These are phyloP conservation scores for Anguilla rostrata DNA, from an alignment of 2,113 vertebrate genomes.

Conservation along the genomic window DNA sequence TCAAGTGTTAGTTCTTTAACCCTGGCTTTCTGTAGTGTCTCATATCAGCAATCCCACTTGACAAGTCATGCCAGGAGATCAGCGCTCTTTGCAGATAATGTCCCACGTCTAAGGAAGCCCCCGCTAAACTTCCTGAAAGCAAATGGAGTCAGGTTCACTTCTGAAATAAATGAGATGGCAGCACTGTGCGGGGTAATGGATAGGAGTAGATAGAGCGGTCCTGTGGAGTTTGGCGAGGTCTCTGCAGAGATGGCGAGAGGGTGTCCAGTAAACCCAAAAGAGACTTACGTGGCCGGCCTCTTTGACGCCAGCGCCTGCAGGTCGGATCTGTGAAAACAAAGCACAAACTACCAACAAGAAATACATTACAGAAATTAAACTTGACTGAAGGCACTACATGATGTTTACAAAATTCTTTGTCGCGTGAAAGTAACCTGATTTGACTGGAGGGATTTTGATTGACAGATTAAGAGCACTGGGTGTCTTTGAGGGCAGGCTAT, in stretches of 20 bases:
- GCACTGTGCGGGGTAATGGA: constrained; percentile 16
- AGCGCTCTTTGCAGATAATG: constrained; percentile 38
- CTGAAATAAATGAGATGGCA: constrained; percentile 28
- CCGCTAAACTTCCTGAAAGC: constrained; percentile 29
- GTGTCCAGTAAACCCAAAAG: constrained; percentile 44
- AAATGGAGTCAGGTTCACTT: constrained; percentile 27
- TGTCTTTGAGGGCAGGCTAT: constrained; percentile 40
- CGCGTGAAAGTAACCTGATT: not conserved
- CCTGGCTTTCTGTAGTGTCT: constrained; percentile 31
- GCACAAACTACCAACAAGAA: constrained; percentile 58
- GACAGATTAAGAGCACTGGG: constrained; percentile 69
- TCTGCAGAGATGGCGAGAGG: constrained; percentile 51
- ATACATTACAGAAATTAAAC: constrained; percentile 69
- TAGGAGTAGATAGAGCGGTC: constrained; percentile 10
- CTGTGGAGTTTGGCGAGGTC: constrained; percentile 49
- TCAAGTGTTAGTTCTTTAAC: constrained; percentile 36
- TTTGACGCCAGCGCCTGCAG: constrained; percentile 60
- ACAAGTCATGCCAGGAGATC: constrained; percentile 38
- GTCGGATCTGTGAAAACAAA: constrained; percentile 56
- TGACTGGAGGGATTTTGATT: constrained; percentile 60
- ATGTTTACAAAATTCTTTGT: not conserved
- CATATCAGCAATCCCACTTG: constrained; percentile 38
- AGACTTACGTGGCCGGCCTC: constrained; percentile 36
- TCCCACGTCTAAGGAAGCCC: constrained; percentile 3
- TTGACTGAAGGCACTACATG: not conserved